Conservation (phyloP, 92 coral and sea anemone species). For the Nematostella vectensis region DNA sequence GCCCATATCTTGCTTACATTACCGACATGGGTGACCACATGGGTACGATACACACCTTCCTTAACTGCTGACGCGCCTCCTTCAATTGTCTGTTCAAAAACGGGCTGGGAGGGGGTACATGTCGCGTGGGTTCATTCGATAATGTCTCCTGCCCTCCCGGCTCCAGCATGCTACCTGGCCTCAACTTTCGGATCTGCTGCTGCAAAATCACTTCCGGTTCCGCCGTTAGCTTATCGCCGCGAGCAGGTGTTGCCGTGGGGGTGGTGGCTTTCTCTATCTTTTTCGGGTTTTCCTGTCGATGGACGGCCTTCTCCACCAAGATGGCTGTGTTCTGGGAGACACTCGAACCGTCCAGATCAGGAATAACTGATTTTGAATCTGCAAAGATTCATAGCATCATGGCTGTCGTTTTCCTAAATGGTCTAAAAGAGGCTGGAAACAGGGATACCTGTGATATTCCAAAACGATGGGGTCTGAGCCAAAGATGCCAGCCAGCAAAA, state of each 20-base stretch:
- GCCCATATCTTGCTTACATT: neutral
- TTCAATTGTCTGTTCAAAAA: constrained; percentile 25
- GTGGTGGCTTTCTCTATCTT: constrained; percentile 9
- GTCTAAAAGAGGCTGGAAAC: too few relatives aligned
- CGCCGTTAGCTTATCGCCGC: constrained; percentile 17
- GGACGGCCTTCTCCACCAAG: constrained; percentile 59
- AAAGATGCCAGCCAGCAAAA: too few relatives aligned
- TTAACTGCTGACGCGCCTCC: constrained; percentile 46
- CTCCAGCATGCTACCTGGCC: constrained; percentile 23
- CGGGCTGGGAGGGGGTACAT: neutral
- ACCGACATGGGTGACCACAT: too few relatives aligned
- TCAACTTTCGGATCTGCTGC: constrained; percentile 51
- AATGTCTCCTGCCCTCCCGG: constrained; percentile 11
- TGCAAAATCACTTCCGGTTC: constrained; percentile 42
- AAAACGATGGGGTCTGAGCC: too few relatives aligned
- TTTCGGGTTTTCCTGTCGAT: constrained; percentile 26
- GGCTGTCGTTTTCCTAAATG: too few relatives aligned
- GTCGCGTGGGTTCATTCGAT: neutral
- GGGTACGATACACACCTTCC: constrained; percentile 38
- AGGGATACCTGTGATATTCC: too few relatives aligned
- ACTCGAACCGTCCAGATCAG: too few relatives aligned
- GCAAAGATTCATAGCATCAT: too few relatives aligned
- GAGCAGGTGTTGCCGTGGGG: neutral
- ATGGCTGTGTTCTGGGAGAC: constrained; percentile 40
- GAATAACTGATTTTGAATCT: too few relatives aligned